Conservation (phyloP, 2,888 invertebrate species). For the Cephus pygmeus region DNA sequence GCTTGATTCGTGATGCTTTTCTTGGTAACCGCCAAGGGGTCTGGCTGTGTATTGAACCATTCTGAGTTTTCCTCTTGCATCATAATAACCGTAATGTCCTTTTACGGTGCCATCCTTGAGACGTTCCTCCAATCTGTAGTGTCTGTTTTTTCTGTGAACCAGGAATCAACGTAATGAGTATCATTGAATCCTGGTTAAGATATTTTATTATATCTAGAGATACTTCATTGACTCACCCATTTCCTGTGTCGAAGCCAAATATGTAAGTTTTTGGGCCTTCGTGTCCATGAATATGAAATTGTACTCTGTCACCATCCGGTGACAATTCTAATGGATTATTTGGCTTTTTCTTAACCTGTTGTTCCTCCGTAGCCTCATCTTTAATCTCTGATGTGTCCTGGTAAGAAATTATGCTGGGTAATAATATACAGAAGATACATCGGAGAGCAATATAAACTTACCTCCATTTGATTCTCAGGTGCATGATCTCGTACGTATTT, state of each 20-base stretch:
- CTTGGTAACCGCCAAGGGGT: constrained; percentile 77
- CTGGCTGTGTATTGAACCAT: constrained; percentile 81
- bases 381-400: constrained; percentile 27
- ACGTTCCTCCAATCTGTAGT: constrained; percentile 83
- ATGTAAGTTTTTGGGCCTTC: constrained; percentile 85
- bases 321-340: constrained; percentile 29
- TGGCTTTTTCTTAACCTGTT: background rate
- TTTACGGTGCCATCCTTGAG: constrained; percentile 80
- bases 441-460: constrained; percentile 9
- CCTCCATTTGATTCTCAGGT: constrained; percentile 34
- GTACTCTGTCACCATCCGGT: constrained; percentile 69
- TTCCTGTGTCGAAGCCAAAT: constrained; percentile 86
- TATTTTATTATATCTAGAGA: constrained; percentile 5
- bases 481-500: constrained; percentile 48
- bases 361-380: constrained; percentile 15
- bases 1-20: constrained; percentile 53
- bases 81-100: constrained; percentile 85
- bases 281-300: constrained; percentile 86
- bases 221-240: constrained; percentile 73
- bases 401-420: background rate
- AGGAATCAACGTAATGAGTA: background rate
- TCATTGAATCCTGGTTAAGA: background rate
- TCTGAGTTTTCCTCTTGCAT: constrained; percentile 79
- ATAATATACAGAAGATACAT: background rate
- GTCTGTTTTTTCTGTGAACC: constrained; percentile 78